A percentile compares a stretch with the other conserved stretches of the same genome.
Evolutionary conservation across 1,140 invertebrate species (phyloP).

Genomic region (Lutraria rhynchaena): DNA sequence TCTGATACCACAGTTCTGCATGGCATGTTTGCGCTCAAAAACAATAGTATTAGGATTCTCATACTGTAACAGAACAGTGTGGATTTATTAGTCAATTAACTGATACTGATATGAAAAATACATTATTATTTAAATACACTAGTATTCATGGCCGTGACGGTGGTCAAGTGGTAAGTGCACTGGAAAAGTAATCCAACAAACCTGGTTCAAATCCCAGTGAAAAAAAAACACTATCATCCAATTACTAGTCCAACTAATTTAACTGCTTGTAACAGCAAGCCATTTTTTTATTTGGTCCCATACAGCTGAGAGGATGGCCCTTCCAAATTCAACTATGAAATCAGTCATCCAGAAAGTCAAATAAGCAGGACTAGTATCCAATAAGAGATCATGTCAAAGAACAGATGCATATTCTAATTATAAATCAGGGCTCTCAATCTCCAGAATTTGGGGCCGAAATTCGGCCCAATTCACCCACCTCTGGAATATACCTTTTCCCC

Average conservation of each 20-base stretch:
- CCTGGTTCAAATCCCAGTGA: not conserved
- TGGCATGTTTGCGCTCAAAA: constrained; percentile 36
- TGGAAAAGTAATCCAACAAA: not conserved
- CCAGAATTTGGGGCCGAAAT: no score
- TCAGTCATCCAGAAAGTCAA: no score
- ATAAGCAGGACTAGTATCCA: no score
- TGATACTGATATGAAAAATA: not conserved
- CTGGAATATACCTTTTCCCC: no score
- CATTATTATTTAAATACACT: not conserved
- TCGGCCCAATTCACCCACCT: no score
- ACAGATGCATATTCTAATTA: no score
- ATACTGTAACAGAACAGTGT: constrained; percentile 18
- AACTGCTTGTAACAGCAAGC: no score
- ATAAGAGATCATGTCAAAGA: no score
- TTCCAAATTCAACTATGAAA: constrained; percentile 1
- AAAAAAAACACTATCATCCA: not conserved
- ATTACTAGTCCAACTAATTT: not conserved
- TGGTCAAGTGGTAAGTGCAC: not conserved
- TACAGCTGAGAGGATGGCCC: no score
- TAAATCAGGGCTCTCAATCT: no score
- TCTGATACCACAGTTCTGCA: not conserved
- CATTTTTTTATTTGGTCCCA: no score
- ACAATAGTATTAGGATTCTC: constrained; percentile 43
- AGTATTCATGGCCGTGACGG: not conserved
- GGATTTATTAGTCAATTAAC: not conserved